Conservation (phyloP, 2,797 vertebrate genomes). For the Gymnoscopelus microlampas region DNA sequence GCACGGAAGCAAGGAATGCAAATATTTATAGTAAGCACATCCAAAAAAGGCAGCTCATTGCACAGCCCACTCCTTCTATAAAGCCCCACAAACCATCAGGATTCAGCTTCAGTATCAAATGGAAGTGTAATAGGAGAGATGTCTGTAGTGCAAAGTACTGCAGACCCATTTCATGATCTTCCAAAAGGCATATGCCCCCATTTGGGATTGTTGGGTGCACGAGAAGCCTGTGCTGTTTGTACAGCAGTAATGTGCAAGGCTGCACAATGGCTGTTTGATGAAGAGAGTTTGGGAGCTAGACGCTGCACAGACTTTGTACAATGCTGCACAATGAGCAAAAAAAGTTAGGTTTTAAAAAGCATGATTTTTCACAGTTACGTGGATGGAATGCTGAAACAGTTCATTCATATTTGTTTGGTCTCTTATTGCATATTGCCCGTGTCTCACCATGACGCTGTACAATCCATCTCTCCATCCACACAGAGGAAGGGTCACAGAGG, state of each 20-base stretch:
- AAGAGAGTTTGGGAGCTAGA: no score
- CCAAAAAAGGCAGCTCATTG: conserved; percentile 9
- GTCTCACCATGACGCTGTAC: no score
- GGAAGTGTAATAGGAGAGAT: background rate
- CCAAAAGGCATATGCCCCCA: background rate
- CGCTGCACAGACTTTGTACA: background rate
- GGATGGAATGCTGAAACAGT: no score
- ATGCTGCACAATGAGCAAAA: conserved; percentile 52
- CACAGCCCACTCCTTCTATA: background rate
- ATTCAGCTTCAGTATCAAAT: background rate
- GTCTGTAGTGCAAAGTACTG: background rate
- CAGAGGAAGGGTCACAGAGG: no score
- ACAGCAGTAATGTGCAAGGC: background rate
- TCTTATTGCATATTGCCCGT: no score
- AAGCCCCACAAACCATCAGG: background rate
- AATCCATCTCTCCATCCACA: no score
- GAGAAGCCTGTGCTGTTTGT: conserved; percentile 3
- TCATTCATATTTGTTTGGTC: no score
- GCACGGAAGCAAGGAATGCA: background rate
- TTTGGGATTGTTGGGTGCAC: conserved; percentile 17
- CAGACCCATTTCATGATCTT: no score
- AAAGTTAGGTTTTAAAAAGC: background rate
- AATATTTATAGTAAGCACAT: conserved; percentile 16
- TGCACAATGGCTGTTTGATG: no score
- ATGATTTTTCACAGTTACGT: no score